These are phyloP conservation scores for Augochlora pura DNA, from an alignment of 1,140 invertebrate species.

Conservation along the genomic window DNA sequence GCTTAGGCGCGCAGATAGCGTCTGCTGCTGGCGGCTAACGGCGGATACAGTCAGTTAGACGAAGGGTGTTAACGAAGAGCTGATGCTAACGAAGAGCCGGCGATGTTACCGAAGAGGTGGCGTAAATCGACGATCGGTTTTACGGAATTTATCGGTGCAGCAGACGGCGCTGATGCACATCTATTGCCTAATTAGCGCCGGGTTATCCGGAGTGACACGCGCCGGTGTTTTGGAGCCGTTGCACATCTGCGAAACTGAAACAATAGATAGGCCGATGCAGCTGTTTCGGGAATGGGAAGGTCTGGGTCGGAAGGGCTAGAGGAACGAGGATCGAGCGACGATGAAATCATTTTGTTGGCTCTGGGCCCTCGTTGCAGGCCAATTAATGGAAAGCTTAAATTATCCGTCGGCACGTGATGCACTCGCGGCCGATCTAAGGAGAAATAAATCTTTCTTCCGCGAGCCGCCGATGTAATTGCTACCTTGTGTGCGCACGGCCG, in stretches of 20 bases:
- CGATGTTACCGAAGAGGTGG: background rate
- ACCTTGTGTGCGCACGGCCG: too few relatives aligned
- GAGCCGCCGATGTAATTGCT: background rate
- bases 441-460: background rate
- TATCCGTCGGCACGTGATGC: conserved; percentile 9
- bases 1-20: too few relatives aligned
- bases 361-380: conserved; percentile 8
- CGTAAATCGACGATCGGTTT: conserved; percentile 38
- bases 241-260: conserved; percentile 63
- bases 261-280: conserved; percentile 58
- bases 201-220: conserved; percentile 57
- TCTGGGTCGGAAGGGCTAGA: background rate
- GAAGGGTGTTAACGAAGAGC: background rate
- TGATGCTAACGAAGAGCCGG: too few relatives aligned
- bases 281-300: conserved; percentile 44
- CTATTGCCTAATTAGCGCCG: conserved; percentile 54
- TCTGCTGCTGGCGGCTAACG: too few relatives aligned
- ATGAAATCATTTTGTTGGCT: conserved; percentile 56
- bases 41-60: background rate
- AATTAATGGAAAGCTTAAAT: conserved; percentile 54
- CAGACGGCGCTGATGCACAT: conserved; percentile 41
- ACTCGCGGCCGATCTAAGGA: background rate
- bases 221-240: conserved; percentile 37
- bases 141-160: conserved; percentile 43
- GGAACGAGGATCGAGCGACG: conserved; percentile 14